Base-by-base conservation (phyloP, 2,797 vertebrate genomes). In the Coregonus sp. region DNA sequence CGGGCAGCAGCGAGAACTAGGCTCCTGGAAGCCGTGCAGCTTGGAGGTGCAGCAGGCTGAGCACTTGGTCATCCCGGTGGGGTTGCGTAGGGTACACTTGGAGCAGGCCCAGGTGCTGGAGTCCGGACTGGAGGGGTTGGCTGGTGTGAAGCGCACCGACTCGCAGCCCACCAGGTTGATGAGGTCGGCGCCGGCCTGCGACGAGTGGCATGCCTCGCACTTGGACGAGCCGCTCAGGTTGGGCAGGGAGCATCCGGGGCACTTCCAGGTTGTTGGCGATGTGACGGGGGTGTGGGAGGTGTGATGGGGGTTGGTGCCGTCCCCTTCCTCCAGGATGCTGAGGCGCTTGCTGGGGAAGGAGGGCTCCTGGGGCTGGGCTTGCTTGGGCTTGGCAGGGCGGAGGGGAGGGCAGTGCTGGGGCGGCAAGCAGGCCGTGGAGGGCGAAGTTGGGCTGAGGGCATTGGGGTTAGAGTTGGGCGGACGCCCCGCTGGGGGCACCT, bases 21-120 rank as follows among this genome's bases (percentile, higher is more conserved):
- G 95, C 79, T 98, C 97, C 86, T 97, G 96, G 92, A 98, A 98
- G 86, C 97, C 97, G 0, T 97, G 97, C 47, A 98, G 93, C 88
- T 99, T 98, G 81, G 97, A 99, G 68, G 95, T 96, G 74, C 96
- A 96, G 0, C 98, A 99, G 50, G 89, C 96, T 0, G 96, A 95
- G 92, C 98, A 99, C 85, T 96, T 94, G 71, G 95, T 89, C 0
- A 93, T 91, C 0, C 91, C 89, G 0, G 96, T 97, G 65, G 97
- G 95, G 89, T 99, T 99, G 73, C 95, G 95, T 75, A 99, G 91
- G 0, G 98, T 99, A 89, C 98, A 99, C 90, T 96, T 98, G 77
- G 96, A 97, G 54, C 98, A 99, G 0, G 95, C 93, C 98, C 98
- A 99, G 35, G 95, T 97, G 85, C 95, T 97, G 79, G 98, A 98